Base-by-base conservation (phyloP, 2,113 vertebrate species). In the Semnornis frantzii region DNA sequence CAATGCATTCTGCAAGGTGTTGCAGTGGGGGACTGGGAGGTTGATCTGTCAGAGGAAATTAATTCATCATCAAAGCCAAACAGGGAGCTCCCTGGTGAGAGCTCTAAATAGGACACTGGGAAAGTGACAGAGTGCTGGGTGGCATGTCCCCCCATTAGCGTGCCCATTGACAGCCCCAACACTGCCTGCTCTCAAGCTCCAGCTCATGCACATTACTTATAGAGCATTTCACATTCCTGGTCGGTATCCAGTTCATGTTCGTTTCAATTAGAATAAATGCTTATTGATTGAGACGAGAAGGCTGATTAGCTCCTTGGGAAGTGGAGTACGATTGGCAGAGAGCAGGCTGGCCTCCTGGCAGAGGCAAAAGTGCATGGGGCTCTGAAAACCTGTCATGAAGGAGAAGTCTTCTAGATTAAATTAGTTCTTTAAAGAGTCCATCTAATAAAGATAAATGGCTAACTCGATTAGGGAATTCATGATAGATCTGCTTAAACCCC, bases 181-280 rank as follows among this genome's bases (percentile, higher is more conserved):
- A 18, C 84, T 4, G 79, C 91, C 86, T 79, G 52, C 85, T 88
- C 90, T 74, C 84, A 14, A 87, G 76, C 82, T 82, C 50, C 75
- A 33, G 85, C 80, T 90, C 93, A 82, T 57, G 66, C 89, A 73
- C 66, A n/a, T 93, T 94, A 95, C 92, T 95, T 92, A 88, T 86
- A 70, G 74, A 57, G 54, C 60, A 59, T 88, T 94, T 85, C 74
- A 15, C 86, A 91, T 96, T 96, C 90, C 87, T 92, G 85, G 82
- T 78, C 3, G 24, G 88, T 55, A 82, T 89, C 87, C 92, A 95
- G 88, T 82, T 13, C 30, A 90, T 87, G 95, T 57, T 84, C 91
- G 83, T 74, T 97, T 96, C 95, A 97, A 92, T 96, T 97, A 95
- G 89, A 88, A 94, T 91, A 95, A 96, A 91, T 69, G 90, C 52